Conservation (phyloP, 1,140 invertebrate species). For the Araneus ventricosus region DNA sequence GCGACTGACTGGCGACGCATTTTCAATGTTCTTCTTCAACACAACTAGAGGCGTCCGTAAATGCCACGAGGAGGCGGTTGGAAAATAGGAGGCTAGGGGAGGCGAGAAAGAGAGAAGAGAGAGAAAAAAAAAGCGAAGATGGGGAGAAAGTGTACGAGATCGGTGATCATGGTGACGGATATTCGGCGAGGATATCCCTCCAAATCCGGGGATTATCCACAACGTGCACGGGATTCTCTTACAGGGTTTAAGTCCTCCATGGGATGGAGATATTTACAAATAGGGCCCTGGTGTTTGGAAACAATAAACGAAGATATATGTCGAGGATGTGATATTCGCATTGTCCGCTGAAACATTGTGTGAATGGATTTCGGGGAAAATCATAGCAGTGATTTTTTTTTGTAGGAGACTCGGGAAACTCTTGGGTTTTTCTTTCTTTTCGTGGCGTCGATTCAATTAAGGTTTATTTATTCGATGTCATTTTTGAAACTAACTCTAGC, state of each 20-base stretch:
- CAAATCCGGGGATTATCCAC: constrained; percentile 68
- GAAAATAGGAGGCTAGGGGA: constrained; percentile 31
- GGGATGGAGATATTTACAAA: constrained; percentile 50
- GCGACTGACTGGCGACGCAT: constrained; percentile 65
- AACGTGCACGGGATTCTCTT: constrained; percentile 59
- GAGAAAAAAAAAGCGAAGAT: constrained; percentile 10
- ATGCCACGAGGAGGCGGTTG: constrained; percentile 49
- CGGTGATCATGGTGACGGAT: constrained; percentile 71
- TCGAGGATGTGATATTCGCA: background rate
- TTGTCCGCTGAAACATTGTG: background rate
- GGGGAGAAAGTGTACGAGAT: constrained; percentile 61
- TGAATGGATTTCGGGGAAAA: background rate
- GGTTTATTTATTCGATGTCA: too few species aligned
- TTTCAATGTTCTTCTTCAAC: constrained; percentile 62
- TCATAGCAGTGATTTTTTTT: background rate
- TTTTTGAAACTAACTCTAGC: too few species aligned
- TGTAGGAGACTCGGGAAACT: too few species aligned
- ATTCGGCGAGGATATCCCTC: constrained; percentile 39
- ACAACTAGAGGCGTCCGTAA: constrained; percentile 64
- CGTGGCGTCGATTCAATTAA: too few species aligned
- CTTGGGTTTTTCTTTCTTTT: too few species aligned
- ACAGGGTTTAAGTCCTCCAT: constrained; percentile 23
- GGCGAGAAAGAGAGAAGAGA: constrained; percentile 11
- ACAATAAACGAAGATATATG: constrained; percentile 34
- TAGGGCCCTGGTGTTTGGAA: constrained; percentile 15